Evolutionary conservation across 1,140 invertebrate genomes (phyloP).

Genomic region (Paracyclopina nana): DNA sequence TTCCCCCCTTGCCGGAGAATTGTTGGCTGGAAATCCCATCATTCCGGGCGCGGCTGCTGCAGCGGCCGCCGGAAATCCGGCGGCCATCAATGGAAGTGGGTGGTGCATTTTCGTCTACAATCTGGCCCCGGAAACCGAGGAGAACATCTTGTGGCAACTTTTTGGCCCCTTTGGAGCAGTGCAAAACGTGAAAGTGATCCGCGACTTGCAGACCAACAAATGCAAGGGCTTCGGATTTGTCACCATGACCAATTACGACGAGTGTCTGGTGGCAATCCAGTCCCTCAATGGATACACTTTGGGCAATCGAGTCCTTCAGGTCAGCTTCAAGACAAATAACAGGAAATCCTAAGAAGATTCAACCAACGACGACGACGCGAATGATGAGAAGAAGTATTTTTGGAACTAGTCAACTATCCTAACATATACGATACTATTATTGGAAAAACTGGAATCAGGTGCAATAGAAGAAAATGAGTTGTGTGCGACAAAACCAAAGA

Average conservation of each 20-base stretch:
- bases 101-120: conserved; percentile 99
- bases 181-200: conserved; percentile 88
- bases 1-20: conserved; percentile 76
- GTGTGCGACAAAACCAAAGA: neutral
- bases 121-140: conserved; percentile 90
- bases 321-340: conserved; percentile 27
- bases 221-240: conserved; percentile 99
- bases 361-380: neutral
- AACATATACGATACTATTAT: too few species aligned
- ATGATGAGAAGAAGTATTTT: neutral
- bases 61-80: conserved; percentile 22
- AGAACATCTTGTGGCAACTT: conserved; percentile 93
- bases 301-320: conserved; percentile 90
- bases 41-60: conserved; percentile 58
- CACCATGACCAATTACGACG: conserved; percentile 98
- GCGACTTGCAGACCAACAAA: conserved; percentile 92
- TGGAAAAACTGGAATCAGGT: too few species aligned
- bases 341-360: conserved; percentile 13
- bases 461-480: too few species aligned
- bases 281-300: conserved; percentile 93
- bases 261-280: conserved; percentile 89
- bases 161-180: conserved; percentile 98
- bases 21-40: conserved; percentile 60
- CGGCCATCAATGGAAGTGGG: conserved; percentile 41
- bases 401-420: neutral